Percentiles rank a stretch among this genome's conserved stretches.
These are phyloP conservation scores for Nautilus pompilius DNA, from an alignment of 1,140 invertebrate species.

Conservation along the genomic window DNA sequence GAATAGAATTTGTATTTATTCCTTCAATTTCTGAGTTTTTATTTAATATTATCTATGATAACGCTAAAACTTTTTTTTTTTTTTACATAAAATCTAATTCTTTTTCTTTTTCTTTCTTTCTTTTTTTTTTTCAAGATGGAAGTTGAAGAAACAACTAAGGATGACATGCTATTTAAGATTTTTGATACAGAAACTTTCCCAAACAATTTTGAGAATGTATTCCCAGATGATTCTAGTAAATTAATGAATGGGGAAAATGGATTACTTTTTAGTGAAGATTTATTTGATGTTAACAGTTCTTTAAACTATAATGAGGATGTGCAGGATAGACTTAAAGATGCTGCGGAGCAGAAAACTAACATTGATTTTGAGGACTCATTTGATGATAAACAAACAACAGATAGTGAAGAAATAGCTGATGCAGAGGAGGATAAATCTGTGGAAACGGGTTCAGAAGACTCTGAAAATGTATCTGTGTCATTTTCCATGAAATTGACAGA, in stretches of 20 bases:
- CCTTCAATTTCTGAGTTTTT: too few relatives aligned
- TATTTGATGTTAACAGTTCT: too few relatives aligned
- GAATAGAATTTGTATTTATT: too few relatives aligned
- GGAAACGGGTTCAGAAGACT: background rate
- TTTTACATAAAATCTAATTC: background rate
- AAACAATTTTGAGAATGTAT: background rate
- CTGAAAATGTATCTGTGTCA: too few relatives aligned
- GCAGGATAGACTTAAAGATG: background rate
- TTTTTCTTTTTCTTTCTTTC: background rate
- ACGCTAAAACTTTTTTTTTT: too few relatives aligned
- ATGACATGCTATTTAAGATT: background rate
- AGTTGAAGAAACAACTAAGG: background rate
- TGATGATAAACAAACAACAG: background rate
- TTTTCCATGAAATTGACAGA: too few relatives aligned
- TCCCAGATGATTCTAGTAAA: background rate
- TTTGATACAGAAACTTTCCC: background rate
- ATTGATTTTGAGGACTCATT: background rate
- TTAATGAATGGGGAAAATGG: background rate
- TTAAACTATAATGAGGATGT: too few relatives aligned
- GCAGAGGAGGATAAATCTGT: background rate
- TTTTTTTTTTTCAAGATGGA: background rate
- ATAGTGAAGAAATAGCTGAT: background rate
- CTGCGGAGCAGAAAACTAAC: background rate
- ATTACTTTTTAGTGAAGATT: background rate
- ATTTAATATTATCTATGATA: too few relatives aligned